Conservation (phyloP, 2,888 invertebrate genomes). For the Notocelia uddmanniana region DNA sequence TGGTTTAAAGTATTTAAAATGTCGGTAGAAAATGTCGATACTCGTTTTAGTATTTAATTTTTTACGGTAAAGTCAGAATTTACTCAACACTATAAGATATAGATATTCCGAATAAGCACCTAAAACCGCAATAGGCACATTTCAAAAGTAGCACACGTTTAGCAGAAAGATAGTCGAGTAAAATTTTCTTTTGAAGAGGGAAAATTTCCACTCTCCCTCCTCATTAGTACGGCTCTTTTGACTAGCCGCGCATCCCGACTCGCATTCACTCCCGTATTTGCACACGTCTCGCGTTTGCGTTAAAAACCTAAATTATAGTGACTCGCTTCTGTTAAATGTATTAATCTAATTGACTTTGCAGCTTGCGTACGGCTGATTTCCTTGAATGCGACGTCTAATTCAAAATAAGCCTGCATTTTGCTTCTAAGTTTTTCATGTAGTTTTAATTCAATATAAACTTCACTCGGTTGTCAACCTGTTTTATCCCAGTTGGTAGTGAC, state of each 20-base stretch:
- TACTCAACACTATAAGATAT: not conserved
- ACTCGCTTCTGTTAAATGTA: conserved; percentile 19
- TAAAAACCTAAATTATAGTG: conserved; percentile 49
- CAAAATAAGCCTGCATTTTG: not conserved
- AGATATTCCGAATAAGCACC: conserved; percentile 20
- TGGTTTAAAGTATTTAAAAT: not conserved
- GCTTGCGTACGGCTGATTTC: conserved; percentile 8
- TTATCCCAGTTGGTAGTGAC: too few relatives aligned
- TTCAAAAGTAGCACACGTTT: conserved; percentile 65
- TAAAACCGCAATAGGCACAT: conserved; percentile 47
- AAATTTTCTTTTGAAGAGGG: conserved; percentile 70
- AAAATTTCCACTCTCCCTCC: conserved; percentile 69
- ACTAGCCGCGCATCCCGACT: conserved; percentile 66
- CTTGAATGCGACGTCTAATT: not conserved
- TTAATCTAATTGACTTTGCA: conserved; percentile 22
- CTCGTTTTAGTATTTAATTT: too few relatives aligned
- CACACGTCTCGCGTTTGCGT: conserved; percentile 57
- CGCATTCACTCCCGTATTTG: conserved; percentile 59
- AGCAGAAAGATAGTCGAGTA: conserved; percentile 64
- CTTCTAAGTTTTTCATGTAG: not conserved
- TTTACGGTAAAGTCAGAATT: too few relatives aligned
- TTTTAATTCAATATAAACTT: too few relatives aligned
- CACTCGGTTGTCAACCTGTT: too few relatives aligned
- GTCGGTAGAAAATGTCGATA: not conserved
- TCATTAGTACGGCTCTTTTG: conserved; percentile 72